Evolutionary conservation across 2,113 vertebrate genomes (phyloP).

Genomic region (Oenanthe oenanthe): DNA sequence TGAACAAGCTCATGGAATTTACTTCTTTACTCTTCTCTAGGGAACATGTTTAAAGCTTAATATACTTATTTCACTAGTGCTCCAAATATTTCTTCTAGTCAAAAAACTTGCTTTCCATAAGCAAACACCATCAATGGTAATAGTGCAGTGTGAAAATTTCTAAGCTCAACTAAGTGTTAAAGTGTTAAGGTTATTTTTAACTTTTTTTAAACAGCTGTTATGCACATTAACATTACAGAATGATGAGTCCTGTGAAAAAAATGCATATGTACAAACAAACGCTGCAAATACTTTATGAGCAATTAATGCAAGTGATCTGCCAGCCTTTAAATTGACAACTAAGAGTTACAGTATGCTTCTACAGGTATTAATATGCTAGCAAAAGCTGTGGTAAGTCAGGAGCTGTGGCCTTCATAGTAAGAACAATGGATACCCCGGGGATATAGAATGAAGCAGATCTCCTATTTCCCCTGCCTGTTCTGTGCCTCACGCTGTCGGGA

Average conservation of each 20-base stretch:
- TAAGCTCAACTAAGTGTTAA: not conserved
- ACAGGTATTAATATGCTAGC: not conserved
- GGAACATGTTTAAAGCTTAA: not conserved
- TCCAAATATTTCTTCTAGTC: not conserved
- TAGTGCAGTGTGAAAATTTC: not conserved
- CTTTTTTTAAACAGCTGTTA: not conserved
- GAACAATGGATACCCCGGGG: constrained; percentile 24
- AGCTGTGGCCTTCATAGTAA: constrained; percentile 2
- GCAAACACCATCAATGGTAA: not conserved
- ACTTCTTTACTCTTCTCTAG: not conserved
- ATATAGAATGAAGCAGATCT: constrained; percentile 49
- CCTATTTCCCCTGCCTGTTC: constrained; percentile 49
- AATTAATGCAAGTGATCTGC: not conserved
- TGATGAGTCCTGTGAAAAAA: not conserved
- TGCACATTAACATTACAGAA: not conserved
- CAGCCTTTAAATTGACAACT: constrained; percentile 15
- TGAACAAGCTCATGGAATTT: not conserved
- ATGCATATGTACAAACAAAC: not conserved
- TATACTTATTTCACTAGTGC: not conserved
- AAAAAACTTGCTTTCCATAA: not conserved
- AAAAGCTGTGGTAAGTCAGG: not conserved
- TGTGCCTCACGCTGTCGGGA: not conserved
- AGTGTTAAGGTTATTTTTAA: constrained; percentile 12
- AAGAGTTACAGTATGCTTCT: not conserved
- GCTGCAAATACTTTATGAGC: not conserved